Percentiles rank a stretch among this genome's conserved stretches.
phyloP scores from a whole-genome alignment of 53 echinoderm and acorn worm species.

The Apostichopus leukothele region DNA sequence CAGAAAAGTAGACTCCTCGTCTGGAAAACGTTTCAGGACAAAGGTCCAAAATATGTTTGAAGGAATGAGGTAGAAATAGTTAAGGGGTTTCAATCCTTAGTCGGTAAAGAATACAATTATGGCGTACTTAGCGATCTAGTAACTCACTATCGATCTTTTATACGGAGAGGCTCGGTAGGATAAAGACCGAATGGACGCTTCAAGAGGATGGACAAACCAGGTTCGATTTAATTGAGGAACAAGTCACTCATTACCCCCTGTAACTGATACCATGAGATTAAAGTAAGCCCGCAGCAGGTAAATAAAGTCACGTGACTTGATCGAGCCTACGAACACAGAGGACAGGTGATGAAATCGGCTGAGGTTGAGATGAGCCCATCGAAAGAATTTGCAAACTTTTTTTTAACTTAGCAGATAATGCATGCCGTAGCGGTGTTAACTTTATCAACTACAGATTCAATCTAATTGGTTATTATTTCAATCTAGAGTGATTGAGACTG shows the following conservation, averaged over 20 bases:
- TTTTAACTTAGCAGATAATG: no score
- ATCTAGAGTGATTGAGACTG: no score
- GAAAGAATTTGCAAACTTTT: no score
- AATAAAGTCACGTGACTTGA: neutral
- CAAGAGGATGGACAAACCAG: neutral
- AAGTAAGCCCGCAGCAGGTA: conserved; percentile 3
- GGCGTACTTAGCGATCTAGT: conserved; percentile 35
- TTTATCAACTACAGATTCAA: no score
- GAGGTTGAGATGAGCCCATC: no score
- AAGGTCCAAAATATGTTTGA: conserved; percentile 35
- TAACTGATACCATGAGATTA: conserved; percentile 22
- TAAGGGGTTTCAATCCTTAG: conserved; percentile 16
- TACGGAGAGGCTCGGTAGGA: neutral
- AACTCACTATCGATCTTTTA: conserved; percentile 3
- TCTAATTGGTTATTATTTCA: no score
- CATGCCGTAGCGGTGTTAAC: no score
- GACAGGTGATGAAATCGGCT: no score
- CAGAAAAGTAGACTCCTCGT: conserved; percentile 22
- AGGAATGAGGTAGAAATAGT: conserved; percentile 34
- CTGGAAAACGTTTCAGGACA: conserved; percentile 22
- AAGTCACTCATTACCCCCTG: conserved; percentile 13
- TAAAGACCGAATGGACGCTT: neutral
- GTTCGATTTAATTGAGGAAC: conserved; percentile 35
- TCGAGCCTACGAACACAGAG: neutral
- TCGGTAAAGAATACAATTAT: conserved; percentile 27